These are phyloP conservation scores for Aphodius granarius DNA, from an alignment of 2,888 invertebrate genomes.

Conservation along the genomic window DNA sequence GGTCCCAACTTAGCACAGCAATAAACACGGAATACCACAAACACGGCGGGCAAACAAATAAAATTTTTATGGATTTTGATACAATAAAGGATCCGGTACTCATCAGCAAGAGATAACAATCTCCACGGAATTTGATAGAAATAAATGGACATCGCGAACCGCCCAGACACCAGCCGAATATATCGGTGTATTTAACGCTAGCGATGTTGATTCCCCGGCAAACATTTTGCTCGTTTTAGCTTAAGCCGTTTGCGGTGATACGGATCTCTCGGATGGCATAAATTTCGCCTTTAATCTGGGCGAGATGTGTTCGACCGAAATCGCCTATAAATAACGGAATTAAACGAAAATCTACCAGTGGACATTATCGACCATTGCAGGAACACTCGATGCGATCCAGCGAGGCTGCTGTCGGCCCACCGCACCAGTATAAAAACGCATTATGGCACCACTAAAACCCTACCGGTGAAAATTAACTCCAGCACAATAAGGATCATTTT, in stretches of 20 bases:
- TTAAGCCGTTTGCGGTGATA: neutral
- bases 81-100: slow-evolving; percentile 1
- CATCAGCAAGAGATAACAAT: neutral
- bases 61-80: slow-evolving; percentile 13
- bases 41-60: slow-evolving; percentile 6
- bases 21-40: slow-evolving; percentile 6
- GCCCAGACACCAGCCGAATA: neutral
- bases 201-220: neutral
- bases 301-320: slow-evolving; percentile 2
- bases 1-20: slow-evolving; percentile 2
- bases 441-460: neutral
- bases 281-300: slow-evolving; percentile 15
- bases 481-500: neutral
- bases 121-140: neutral
- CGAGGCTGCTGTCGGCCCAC: neutral
- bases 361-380: neutral
- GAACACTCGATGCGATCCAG: neutral
- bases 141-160: neutral
- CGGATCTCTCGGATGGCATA: slow-evolving; percentile 10
- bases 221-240: neutral
- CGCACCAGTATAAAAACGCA: neutral
- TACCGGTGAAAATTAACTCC: neutral
- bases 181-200: neutral
- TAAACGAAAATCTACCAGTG: slow-evolving; percentile 15
- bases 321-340: slow-evolving; percentile 16